Evolutionary conservation across 2,113 vertebrate genomes (phyloP).

Genomic region (Catharus fuscescens): DNA sequence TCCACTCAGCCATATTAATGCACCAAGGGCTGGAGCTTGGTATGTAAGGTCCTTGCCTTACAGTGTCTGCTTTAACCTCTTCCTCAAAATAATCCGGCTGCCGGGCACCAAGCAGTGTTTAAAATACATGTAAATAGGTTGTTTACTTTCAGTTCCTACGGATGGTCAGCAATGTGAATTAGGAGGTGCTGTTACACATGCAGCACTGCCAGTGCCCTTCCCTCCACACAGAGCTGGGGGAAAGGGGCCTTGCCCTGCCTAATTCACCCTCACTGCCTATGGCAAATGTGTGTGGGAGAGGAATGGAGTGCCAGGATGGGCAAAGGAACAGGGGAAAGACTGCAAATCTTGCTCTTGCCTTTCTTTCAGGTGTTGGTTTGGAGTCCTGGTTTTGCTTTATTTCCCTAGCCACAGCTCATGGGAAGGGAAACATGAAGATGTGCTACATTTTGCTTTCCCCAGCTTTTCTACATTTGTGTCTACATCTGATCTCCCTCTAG

Average conservation of each 20-base stretch:
- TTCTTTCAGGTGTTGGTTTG: not conserved
- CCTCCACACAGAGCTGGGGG: not conserved
- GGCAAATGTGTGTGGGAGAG: not conserved
- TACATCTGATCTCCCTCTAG: not conserved
- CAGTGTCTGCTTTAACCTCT: conserved; percentile 67
- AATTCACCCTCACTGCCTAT: fast-evolving
- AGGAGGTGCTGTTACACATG: fast-evolving
- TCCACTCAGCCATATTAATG: conserved; percentile 77
- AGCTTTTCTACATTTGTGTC: not conserved
- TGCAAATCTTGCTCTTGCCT: not conserved
- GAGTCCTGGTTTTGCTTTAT: not conserved
- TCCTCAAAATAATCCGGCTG: conserved; percentile 67
- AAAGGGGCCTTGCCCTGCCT: not conserved
- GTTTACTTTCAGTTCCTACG: not conserved
- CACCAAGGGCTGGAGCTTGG: conserved; percentile 57
- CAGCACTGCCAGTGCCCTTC: not conserved
- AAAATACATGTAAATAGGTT: conserved; percentile 1
- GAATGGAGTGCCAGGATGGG: not conserved
- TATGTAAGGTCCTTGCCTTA: conserved; percentile 73
- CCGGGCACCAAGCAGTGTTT: not conserved
- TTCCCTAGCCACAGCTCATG: not conserved
- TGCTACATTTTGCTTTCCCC: not conserved
- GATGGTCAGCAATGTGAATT: not conserved
- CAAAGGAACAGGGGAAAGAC: not conserved
- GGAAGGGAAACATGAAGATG: not conserved